These are phyloP conservation scores for Xyrichtys novacula DNA, from an alignment of 2,797 vertebrate species.

Conservation along the genomic window DNA sequence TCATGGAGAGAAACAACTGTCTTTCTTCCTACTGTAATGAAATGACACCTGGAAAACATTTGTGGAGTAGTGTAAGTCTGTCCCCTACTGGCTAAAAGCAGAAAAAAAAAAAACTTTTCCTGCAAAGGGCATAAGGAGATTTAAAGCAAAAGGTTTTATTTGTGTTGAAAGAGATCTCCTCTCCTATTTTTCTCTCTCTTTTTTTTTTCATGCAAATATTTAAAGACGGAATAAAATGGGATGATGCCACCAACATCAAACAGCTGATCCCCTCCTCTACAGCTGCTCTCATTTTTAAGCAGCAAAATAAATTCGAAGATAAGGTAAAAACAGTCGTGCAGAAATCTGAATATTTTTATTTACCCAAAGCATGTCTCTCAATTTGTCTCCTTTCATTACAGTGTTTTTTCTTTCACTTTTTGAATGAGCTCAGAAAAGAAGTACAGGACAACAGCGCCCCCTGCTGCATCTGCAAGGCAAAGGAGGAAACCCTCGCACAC, in stretches of 20 bases:
- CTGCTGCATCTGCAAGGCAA: slow-evolving; percentile 41
- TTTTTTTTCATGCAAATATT: not conserved
- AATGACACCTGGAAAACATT: slow-evolving; percentile 13
- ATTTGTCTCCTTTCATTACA: not conserved
- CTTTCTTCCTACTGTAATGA: slow-evolving; percentile 6
- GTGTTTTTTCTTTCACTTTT: not conserved
- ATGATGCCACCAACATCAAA: not conserved
- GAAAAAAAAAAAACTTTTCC: not conserved
- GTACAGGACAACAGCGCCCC: slow-evolving; percentile 63
- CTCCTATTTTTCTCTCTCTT: not conserved
- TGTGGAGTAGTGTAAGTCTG: slow-evolving; percentile 55
- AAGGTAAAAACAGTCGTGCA: not conserved
- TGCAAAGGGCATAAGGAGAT: not conserved
- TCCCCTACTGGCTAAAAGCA: slow-evolving; percentile 57
- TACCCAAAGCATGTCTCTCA: slow-evolving; percentile 15
- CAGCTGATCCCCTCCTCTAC: not conserved
- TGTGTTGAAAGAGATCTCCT: not conserved
- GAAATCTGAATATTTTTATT: slow-evolving; percentile 4
- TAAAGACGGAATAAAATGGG: not conserved
- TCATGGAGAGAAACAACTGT: slow-evolving; percentile 40
- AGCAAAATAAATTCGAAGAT: not conserved
- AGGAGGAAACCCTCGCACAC: slow-evolving; percentile 26
- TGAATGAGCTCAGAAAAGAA: not conserved
- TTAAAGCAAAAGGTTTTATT: not conserved
- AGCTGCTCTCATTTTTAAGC: not conserved